Percentiles rank a stretch among this genome's conserved stretches.
These are phyloP conservation scores for Hyposoter dolosus DNA, from an alignment of 2,888 invertebrate genomes.

Conservation along the genomic window DNA sequence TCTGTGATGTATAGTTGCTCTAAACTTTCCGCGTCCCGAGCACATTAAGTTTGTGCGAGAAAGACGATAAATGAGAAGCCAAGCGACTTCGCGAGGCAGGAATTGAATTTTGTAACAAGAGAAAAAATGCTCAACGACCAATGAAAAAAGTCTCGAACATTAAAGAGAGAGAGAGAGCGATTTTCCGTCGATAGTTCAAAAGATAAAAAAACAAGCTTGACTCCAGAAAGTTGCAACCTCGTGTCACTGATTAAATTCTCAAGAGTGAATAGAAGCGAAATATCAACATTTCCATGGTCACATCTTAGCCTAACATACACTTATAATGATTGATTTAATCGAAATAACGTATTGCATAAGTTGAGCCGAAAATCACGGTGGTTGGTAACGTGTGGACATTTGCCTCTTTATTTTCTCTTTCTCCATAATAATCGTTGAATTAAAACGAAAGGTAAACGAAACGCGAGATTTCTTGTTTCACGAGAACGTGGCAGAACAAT, in stretches of 20 bases:
- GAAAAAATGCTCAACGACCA: neutral
- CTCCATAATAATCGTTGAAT: neutral
- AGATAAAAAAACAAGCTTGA: slow-evolving; percentile 6
- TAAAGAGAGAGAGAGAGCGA: neutral
- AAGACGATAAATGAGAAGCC: slow-evolving; percentile 16
- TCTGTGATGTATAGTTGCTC: neutral
- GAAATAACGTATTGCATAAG: slow-evolving; percentile 53
- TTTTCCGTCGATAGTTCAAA: neutral
- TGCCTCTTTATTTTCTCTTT: neutral
- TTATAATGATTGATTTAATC: slow-evolving; percentile 35
- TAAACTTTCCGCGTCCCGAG: slow-evolving; percentile 22
- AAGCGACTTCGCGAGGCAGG: slow-evolving; percentile 13
- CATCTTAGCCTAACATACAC: slow-evolving; percentile 37
- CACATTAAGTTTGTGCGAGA: neutral
- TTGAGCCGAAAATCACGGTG: slow-evolving; percentile 54
- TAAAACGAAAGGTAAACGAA: neutral
- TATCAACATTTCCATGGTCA: neutral
- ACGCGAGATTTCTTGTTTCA: slow-evolving; percentile 16
- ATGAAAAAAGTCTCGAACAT: slow-evolving; percentile 7
- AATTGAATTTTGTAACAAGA: neutral
- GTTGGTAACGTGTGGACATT: neutral
- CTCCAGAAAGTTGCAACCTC: slow-evolving; percentile 3
- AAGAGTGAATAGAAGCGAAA: slow-evolving; percentile 23
- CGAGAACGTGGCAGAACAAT: slow-evolving; percentile 61
- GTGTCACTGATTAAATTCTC: slow-evolving; percentile 22